Percentiles rank a stretch among this genome's conserved stretches.
Evolutionary conservation across 2,888 invertebrate genomes (phyloP).

Genomic region (Dryomyza anilis): DNA sequence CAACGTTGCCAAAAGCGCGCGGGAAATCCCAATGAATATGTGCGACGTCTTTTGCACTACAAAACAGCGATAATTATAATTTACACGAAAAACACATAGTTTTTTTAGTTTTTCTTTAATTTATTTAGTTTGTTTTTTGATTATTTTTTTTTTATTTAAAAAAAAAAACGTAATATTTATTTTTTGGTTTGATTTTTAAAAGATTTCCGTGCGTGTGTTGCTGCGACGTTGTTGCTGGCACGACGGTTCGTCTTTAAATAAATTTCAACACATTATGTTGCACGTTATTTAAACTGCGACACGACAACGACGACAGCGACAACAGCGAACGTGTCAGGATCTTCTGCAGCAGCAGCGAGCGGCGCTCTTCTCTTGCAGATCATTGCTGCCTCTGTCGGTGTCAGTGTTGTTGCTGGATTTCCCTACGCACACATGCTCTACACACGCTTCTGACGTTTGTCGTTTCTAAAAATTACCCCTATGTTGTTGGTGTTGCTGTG

Average conservation of each 20-base stretch:
- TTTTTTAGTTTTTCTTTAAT: not conserved
- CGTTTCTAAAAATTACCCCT: not conserved
- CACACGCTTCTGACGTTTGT: not conserved
- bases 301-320: conserved; percentile 31
- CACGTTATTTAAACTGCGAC: conserved; percentile 55
- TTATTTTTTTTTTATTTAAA: not conserved
- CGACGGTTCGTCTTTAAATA: conserved; percentile 56
- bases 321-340: conserved; percentile 28
- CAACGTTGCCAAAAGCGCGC: conserved; percentile 48
- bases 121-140: not conserved
- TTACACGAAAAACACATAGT: no score
- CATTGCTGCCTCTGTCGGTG: conserved; percentile 23
- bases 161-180: not conserved
- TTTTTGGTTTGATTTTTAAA: not conserved
- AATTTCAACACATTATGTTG: conserved; percentile 50
- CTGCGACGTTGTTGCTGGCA: conserved; percentile 51
- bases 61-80: no score
- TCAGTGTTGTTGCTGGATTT: conserved; percentile 28
- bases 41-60: conserved; percentile 11
- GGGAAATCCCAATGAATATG: conserved; percentile 57
- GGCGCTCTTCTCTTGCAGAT: not conserved
- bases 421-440: conserved; percentile 6
- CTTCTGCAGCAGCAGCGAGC: conserved; percentile 27
- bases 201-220: not conserved
- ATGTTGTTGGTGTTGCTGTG: conserved; percentile 22